These are phyloP conservation scores for Catajapyx aquilonaris DNA, from an alignment of 1,140 invertebrate species.

Conservation along the genomic window DNA sequence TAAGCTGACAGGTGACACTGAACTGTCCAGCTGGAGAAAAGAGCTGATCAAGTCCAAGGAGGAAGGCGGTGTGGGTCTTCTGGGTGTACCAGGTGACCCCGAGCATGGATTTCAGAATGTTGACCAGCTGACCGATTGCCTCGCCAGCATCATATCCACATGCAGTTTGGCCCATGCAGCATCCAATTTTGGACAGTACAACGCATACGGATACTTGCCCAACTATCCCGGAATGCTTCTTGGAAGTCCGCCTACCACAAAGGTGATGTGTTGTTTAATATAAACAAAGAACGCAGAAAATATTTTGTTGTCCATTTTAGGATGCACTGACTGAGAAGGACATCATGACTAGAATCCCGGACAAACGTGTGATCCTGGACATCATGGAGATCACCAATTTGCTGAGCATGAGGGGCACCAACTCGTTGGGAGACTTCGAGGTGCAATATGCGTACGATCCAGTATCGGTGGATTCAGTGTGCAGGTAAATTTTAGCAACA, in stretches of 20 bases:
- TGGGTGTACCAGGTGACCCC: constrained; percentile 17
- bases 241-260: constrained; percentile 19
- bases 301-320: no score
- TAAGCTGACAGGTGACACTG: constrained; percentile 20
- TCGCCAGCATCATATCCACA: constrained; percentile 23
- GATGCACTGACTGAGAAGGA: constrained; percentile 20
- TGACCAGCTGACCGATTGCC: constrained; percentile 18
- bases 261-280: constrained; percentile 19
- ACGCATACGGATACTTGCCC: constrained; percentile 26
- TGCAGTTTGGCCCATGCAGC: constrained; percentile 26
- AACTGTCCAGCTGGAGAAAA: constrained; percentile 22
- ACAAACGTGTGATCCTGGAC: constrained; percentile 23
- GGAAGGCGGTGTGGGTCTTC: constrained; percentile 17
- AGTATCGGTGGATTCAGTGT: constrained; percentile 19
- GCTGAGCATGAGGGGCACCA: constrained; percentile 23
- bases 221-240: constrained; percentile 24
- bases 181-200: constrained; percentile 23
- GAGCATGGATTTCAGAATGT: constrained; percentile 15
- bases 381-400: constrained; percentile 28
- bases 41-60: constrained; percentile 19
- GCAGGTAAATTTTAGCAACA: constrained; percentile 16
- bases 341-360: constrained; percentile 19
- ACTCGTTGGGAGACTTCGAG: constrained; percentile 26
- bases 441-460: constrained; percentile 26
- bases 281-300: background rate